Evolutionary conservation across 2,113 vertebrate species (phyloP).

Genomic region (Rostratula benghalensis): DNA sequence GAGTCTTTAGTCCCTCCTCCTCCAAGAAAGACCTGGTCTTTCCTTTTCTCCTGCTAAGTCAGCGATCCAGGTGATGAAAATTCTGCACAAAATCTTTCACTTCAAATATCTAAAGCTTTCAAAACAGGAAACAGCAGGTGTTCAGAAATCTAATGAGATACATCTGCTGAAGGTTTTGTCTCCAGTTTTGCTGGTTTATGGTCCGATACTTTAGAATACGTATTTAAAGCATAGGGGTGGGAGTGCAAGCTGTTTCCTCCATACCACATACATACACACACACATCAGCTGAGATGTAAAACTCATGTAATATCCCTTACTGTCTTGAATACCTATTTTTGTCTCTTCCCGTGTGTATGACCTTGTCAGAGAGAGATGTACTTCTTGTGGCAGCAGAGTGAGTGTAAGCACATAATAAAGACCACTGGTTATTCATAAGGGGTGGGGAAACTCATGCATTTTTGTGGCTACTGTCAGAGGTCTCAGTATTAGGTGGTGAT

Average conservation of each 20-base stretch:
- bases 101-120: background rate
- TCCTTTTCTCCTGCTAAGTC: background rate
- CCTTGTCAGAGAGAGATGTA: background rate
- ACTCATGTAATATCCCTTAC: background rate
- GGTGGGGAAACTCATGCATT: background rate
- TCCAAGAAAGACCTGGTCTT: background rate
- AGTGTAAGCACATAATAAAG: background rate
- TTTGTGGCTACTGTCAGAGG: background rate
- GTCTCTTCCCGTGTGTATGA: background rate
- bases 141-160: slow-evolving; percentile 7
- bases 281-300: slow-evolving; percentile 13
- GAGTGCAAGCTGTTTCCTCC: slow-evolving; percentile 46
- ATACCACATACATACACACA: background rate
- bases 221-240: slow-evolving; percentile 51
- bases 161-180: slow-evolving; percentile 36
- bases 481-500: slow-evolving; percentile 22
- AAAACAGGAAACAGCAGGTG: slow-evolving; percentile 37
- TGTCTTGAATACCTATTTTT: background rate
- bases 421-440: background rate
- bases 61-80: background rate
- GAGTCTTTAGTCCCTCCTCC: background rate
- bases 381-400: background rate
- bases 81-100: background rate
- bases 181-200: background rate
- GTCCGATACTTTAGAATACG: background rate